Percentiles rank a stretch among this genome's conserved stretches.
Conservation (phyloP, 2,113 vertebrate genomes). For the Cryptotis parvus region DNA sequence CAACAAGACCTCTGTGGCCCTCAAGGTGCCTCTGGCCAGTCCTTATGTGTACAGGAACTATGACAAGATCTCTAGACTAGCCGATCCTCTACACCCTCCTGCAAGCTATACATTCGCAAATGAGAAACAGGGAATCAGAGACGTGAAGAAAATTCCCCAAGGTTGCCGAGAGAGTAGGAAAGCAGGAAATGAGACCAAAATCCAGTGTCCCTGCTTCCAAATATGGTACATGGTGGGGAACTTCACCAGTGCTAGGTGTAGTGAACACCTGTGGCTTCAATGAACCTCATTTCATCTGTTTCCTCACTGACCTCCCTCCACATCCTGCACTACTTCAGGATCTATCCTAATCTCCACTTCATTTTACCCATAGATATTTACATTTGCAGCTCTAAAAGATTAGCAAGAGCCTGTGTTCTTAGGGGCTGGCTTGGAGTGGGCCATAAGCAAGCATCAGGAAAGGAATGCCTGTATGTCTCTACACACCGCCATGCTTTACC, state of each 20-base stretch:
- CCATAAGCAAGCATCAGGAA: background rate
- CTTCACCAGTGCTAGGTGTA: background rate
- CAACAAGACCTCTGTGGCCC: too few species aligned
- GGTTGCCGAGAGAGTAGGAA: background rate
- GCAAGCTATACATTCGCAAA: background rate
- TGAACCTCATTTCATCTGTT: rapidly evolving
- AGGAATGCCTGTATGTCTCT: background rate
- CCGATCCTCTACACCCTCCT: too few species aligned
- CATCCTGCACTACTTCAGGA: background rate
- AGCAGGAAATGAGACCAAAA: background rate
- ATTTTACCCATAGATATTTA: background rate
- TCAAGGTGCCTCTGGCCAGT: too few species aligned
- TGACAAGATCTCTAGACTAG: too few species aligned
- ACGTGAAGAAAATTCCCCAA: background rate
- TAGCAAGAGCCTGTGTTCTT: background rate
- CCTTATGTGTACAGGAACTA: too few species aligned
- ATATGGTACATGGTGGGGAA: rapidly evolving
- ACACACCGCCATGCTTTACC: background rate
- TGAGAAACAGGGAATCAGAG: background rate
- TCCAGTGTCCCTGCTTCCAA: background rate
- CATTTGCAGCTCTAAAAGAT: background rate
- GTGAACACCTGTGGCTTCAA: background rate
- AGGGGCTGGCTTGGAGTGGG: background rate
- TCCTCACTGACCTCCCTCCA: background rate
- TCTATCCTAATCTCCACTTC: too few species aligned